These are phyloP conservation scores for Alosa alosa DNA, from an alignment of 2,113 vertebrate genomes.

Conservation along the genomic window DNA sequence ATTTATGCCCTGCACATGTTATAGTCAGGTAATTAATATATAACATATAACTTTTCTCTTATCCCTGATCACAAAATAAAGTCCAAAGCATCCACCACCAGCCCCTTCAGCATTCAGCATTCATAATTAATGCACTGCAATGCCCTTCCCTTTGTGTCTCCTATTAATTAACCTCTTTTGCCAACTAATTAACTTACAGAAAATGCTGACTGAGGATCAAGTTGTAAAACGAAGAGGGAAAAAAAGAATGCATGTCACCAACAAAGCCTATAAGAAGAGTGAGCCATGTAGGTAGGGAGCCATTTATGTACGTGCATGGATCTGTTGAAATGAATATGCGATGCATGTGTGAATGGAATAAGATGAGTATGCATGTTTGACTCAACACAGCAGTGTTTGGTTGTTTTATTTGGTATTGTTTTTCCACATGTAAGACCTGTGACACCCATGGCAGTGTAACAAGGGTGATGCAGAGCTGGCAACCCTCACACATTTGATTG, in stretches of 20 bases:
- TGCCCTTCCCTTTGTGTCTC: conserved; percentile 4
- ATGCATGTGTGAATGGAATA: not conserved
- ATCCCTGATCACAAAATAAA: no score
- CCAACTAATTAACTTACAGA: conserved; percentile 7
- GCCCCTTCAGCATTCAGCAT: not conserved
- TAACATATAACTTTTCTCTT: no score
- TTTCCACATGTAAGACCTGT: no score
- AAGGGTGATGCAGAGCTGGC: no score
- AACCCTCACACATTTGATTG: no score
- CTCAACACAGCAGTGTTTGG: no score
- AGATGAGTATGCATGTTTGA: not conserved
- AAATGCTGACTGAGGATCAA: conserved; percentile 6
- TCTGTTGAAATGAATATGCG: not conserved
- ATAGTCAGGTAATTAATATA: no score
- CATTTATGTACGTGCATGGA: not conserved
- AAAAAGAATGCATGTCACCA: not conserved
- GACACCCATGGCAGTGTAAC: no score
- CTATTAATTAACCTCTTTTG: conserved; percentile 13
- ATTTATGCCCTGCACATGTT: no score
- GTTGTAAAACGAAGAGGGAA: not conserved
- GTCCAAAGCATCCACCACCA: no score
- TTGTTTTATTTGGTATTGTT: no score
- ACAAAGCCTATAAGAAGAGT: not conserved
- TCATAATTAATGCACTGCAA: not conserved
- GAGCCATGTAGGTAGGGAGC: not conserved